Evolutionary conservation across 2,113 vertebrate species (phyloP), one percentile per base, ranked within the genome.

Genomic region (Neodon shergylaensis): DNA sequence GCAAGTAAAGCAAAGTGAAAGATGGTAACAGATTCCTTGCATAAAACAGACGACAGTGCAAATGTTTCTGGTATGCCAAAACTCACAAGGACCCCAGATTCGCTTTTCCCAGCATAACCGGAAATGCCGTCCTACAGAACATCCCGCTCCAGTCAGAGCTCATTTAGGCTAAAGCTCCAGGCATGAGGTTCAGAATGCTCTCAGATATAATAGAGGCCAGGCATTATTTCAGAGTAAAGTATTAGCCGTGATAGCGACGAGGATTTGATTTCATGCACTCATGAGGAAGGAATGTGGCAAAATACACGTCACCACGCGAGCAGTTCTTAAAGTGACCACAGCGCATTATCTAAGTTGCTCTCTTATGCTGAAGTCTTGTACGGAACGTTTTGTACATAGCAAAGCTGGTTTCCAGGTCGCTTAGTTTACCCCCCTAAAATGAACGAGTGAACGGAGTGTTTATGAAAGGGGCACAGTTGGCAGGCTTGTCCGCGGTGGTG

Each of bases 241-340:
- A 93, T 92, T 86, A 94, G 76, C 66, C 28, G 5, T 54, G 9
- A 17, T 78, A 88, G 95, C 88, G 85, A 88, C 21, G 74, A 90
- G 63, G 90, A 95, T 97, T 63, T 86, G 52, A 94, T 94, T 95
- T 94, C 96, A 96, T 96, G 88, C 16, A 31, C 90, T 97, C 95
- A 97, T 87, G 93, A 47, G 63, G 95, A 95, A 95, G 86, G 97
- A 97, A 97, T 91, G 95, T 91, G 78, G 82, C 68, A 79, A 92
- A 94, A 61, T 94, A 94, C 54, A 94, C 65, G 79, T 93, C 74
- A 72, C 89, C 49, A 44, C n/a, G 81, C 88, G 76, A 44, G 87
- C 73, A 89, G 31, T 49, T 74, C 94, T 96, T 96, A 97, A 94
- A 95, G 84, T 72, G 42, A 97, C 84, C 88, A 33, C 58, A 42